A percentile compares a stretch with the other conserved stretches of the same genome.
These are phyloP conservation scores for Cyprinodon variegatus DNA, from an alignment of 2,113 vertebrate species.

Conservation along the genomic window DNA sequence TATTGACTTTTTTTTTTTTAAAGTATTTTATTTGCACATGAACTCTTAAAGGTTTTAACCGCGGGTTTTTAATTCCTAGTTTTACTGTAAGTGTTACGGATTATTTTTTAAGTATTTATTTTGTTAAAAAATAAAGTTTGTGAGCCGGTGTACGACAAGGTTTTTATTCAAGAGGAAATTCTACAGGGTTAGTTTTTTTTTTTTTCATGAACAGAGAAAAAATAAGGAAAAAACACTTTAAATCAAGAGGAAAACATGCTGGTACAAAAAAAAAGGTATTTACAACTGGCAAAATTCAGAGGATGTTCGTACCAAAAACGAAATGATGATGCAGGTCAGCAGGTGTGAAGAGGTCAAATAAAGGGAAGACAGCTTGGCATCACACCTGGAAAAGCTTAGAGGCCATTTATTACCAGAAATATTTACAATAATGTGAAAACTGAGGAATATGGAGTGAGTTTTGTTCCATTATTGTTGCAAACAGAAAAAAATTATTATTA, in stretches of 20 bases:
- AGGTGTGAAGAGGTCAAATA: not conserved
- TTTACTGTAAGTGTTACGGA: conserved; percentile 54
- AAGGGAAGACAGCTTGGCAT: conserved; percentile 41
- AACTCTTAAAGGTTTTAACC: conserved; percentile 10
- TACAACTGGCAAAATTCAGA: conserved; percentile 63
- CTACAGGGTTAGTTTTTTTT: not conserved
- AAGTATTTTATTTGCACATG: conserved; percentile 46
- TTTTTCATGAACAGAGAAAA: not conserved
- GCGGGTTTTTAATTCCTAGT: conserved; percentile 33
- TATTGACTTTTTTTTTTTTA: conserved; percentile 14
- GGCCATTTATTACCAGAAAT: conserved; percentile 43
- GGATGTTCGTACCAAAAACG: conserved; percentile 62
- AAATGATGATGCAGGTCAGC: conserved; percentile 8
- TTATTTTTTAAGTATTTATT: conserved; percentile 78
- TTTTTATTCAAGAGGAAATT: not conserved
- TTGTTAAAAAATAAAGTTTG: conserved; percentile 73
- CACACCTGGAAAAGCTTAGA: conserved; percentile 39
- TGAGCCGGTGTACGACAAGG: conserved; percentile 35
- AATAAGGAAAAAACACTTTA: conserved; percentile 5
- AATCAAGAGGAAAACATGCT: conserved; percentile 51
- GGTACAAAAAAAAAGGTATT: conserved; percentile 63
- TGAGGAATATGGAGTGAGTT: conserved; percentile 15
- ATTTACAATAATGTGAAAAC: conserved; percentile 58
- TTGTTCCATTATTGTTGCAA: too few species aligned
- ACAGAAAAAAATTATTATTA: too few species aligned